A percentile compares a stretch with the other conserved stretches of the same genome.
Evolutionary conservation across 2,797 vertebrate species (phyloP).

Genomic region (Gorsachius magnificus): DNA sequence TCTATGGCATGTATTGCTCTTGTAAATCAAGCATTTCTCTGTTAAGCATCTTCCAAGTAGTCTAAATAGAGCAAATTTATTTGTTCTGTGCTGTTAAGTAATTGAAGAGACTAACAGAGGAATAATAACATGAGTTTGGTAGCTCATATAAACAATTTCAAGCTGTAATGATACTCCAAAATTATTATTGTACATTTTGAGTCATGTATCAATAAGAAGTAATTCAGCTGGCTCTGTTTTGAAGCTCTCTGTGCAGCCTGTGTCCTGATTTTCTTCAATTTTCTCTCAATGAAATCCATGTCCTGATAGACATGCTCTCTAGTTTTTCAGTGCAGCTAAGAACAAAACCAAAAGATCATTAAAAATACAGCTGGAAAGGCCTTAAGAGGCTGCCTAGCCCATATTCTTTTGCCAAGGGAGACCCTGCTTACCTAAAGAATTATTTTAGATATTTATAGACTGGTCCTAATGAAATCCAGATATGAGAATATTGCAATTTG

Average conservation of each 20-base stretch:
- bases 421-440: not conserved
- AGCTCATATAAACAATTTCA: not conserved
- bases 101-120: not conserved
- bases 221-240: not conserved
- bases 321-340: not conserved
- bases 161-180: not conserved
- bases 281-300: not conserved
- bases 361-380: not conserved
- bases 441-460: not conserved
- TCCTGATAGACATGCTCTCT: not conserved
- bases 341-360: not conserved
- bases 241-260: not conserved
- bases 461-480: not conserved
- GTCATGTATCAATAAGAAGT: not conserved
- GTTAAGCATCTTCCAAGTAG: not conserved
- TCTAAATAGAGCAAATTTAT: conserved; percentile 18
- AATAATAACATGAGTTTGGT: not conserved
- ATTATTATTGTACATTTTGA: not conserved
- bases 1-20: not conserved
- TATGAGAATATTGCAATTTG: not conserved
- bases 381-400: not conserved
- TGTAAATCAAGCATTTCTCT: not conserved
- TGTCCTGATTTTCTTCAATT: conserved; percentile 3
- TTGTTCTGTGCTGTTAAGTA: not conserved
- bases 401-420: not conserved